phyloP scores from a whole-genome alignment of 1,140 invertebrate species.

The Drosophila sturtevanti region DNA sequence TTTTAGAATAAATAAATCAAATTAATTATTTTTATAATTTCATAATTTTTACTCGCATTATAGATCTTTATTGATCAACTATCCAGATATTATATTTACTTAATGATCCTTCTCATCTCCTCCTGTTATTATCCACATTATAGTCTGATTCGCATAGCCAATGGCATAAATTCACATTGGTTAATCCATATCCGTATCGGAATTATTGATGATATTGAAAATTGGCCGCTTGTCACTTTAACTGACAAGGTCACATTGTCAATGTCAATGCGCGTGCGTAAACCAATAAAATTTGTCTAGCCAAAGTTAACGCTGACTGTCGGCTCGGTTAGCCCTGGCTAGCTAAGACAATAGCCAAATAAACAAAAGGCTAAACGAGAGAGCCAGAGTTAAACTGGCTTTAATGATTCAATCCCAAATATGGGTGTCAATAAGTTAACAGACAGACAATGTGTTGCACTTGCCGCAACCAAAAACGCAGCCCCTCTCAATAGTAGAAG shows the following conservation, averaged over 20 bases:
- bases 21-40: too few relatives aligned
- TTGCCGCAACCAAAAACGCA: conserved; percentile 66
- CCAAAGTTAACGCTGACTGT: conserved; percentile 29
- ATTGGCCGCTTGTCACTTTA: conserved; percentile 68
- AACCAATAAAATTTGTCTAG: conserved; percentile 79
- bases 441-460: conserved; percentile 80
- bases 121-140: too few relatives aligned
- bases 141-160: too few relatives aligned
- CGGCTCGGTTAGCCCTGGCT: conserved; percentile 2
- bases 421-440: conserved; percentile 81
- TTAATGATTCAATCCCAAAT: conserved; percentile 82
- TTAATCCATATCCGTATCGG: conserved; percentile 11
- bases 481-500: conserved; percentile 10
- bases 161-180: too few relatives aligned
- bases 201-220: conserved; percentile 59
- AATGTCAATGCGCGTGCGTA: conserved; percentile 76
- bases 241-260: conserved; percentile 80
- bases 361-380: conserved; percentile 69
- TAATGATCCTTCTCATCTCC: too few relatives aligned
- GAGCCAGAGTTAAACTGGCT: conserved; percentile 66
- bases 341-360: conserved; percentile 75
- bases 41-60: too few relatives aligned
- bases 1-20: too few relatives aligned
- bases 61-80: too few relatives aligned
- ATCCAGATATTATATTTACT: too few relatives aligned